Conservation (phyloP, 2,113 vertebrate genomes). For the Aramus guarauna region DNA sequence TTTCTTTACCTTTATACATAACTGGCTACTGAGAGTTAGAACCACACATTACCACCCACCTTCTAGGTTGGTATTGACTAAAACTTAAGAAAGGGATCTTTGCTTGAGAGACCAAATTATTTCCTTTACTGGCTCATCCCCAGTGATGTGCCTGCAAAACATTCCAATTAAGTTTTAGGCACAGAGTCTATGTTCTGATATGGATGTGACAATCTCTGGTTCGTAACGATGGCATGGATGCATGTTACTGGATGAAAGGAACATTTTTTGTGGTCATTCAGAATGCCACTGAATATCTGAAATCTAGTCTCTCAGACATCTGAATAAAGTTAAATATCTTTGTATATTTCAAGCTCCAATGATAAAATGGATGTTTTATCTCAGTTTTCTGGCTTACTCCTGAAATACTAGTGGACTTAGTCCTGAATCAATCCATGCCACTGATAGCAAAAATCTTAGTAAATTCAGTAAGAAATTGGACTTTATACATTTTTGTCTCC, state of each 20-base stretch:
- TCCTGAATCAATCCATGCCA: neutral
- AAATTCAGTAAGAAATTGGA: neutral
- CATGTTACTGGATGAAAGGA: constrained; percentile 47
- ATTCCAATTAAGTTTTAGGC: constrained; percentile 53
- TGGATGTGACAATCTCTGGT: constrained; percentile 33
- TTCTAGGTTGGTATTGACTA: constrained; percentile 58
- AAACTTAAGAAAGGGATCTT: constrained; percentile 40
- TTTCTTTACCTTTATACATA: constrained; percentile 60
- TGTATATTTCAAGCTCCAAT: constrained; percentile 18
- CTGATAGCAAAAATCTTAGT: neutral
- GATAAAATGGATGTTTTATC: constrained; percentile 24
- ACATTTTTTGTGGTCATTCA: constrained; percentile 52
- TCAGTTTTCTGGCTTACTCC: neutral
- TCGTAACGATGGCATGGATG: constrained; percentile 48
- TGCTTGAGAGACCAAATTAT: constrained; percentile 32
- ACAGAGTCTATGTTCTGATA: constrained; percentile 33
- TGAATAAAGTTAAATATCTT: constrained; percentile 47
- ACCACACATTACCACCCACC: constrained; percentile 43
- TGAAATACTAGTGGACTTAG: neutral
- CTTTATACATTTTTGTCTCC: neutral
- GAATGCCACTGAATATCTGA: constrained; percentile 50
- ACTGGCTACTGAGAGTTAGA: constrained; percentile 21
- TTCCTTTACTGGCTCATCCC: constrained; percentile 54
- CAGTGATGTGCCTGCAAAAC: constrained; percentile 52
- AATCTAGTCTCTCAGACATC: constrained; percentile 13